Conservation (phyloP, 2,797 vertebrate species). For the Mastacembelus armatus region DNA sequence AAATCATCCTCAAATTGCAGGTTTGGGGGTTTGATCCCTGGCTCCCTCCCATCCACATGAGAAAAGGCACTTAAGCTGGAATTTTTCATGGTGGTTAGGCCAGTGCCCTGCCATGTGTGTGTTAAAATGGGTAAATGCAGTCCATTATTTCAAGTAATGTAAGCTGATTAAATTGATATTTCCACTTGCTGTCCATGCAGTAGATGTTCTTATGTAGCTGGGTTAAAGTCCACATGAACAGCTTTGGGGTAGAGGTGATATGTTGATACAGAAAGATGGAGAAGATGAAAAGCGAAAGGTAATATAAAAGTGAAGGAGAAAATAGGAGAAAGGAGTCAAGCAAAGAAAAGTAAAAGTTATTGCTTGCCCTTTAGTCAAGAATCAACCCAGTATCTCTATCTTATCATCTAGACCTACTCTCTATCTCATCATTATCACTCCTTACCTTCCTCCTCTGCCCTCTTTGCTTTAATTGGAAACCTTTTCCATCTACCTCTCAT, state of each 20-base stretch:
- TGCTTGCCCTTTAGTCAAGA: constrained; percentile 36
- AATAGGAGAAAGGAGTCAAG: not conserved
- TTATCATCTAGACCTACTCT: constrained; percentile 47
- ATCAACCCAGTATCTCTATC: constrained; percentile 39
- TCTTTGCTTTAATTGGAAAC: constrained; percentile 61
- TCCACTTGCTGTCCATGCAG: not conserved
- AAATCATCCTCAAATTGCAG: no score
- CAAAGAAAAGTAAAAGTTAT: constrained; percentile 18
- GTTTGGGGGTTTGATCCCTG: no score
- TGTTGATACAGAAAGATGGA: constrained; percentile 9
- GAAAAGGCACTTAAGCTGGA: no score
- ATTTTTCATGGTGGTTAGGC: no score
- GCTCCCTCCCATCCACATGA: not conserved
- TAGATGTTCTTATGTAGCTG: not conserved
- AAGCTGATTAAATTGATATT: not conserved
- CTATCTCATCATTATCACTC: constrained; percentile 46
- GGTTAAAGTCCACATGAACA: no score
- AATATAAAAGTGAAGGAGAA: constrained; percentile 7
- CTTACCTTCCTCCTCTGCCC: constrained; percentile 31
- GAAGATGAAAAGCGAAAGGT: not conserved
- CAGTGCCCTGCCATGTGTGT: no score
- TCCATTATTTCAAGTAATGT: not conserved
- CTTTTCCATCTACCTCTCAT: constrained; percentile 25
- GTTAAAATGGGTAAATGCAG: no score
- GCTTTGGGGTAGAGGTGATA: not conserved